Conservation (phyloP, 2,113 vertebrate genomes). For the Planiliza haematocheilus region DNA sequence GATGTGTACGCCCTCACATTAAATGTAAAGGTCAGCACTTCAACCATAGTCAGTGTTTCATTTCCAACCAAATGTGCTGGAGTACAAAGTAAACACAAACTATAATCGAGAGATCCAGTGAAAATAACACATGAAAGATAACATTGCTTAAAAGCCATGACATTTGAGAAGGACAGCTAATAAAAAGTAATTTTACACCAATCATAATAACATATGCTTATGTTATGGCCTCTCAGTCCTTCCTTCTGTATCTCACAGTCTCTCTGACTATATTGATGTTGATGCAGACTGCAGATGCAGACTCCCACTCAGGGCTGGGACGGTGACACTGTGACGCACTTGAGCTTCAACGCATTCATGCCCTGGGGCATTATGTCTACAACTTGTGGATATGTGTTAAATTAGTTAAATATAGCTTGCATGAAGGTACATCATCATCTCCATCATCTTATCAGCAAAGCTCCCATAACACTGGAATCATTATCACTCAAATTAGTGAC, state of each 20-base stretch:
- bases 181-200: no score
- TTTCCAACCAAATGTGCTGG: background rate
- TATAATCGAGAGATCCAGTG: no score
- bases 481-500: background rate
- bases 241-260: background rate
- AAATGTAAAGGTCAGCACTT: slow-evolving; percentile 12
- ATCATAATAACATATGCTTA: background rate
- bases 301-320: slow-evolving; percentile 10
- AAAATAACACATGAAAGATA: no score
- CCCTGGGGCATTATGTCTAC: background rate
- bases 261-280: background rate
- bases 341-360: slow-evolving; percentile 16
- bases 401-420: background rate
- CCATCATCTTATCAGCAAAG: background rate
- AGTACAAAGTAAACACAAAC: background rate
- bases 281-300: slow-evolving; percentile 37
- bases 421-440: background rate
- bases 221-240: background rate
- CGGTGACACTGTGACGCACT: slow-evolving; percentile 19
- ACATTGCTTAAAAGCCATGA: no score
- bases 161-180: no score
- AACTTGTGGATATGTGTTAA: background rate
- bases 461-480: background rate
- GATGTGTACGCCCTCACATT: background rate
- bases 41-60: background rate